Percentiles rank a stretch among this genome's conserved stretches.
These are phyloP conservation scores for Mythimna ferrago DNA, from an alignment of 2,888 invertebrate genomes.

Conservation along the genomic window DNA sequence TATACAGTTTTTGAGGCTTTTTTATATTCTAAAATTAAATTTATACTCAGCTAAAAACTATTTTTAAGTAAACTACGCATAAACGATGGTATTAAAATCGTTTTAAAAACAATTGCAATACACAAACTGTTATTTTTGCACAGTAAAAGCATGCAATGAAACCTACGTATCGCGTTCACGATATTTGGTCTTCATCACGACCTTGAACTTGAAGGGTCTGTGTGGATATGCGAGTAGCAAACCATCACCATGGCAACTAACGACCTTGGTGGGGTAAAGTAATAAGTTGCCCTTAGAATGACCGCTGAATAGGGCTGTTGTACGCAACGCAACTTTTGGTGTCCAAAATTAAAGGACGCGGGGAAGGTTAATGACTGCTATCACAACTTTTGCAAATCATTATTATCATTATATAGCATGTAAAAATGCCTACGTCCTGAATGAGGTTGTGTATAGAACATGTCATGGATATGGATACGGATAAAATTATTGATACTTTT, in stretches of 20 bases:
- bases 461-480: not conserved
- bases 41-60: not conserved
- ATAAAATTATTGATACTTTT: too few relatives aligned
- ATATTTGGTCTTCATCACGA: slow-evolving; percentile 27
- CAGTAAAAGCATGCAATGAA: slow-evolving; percentile 21
- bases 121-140: slow-evolving; percentile 15
- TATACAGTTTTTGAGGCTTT: not conserved
- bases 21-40: not conserved
- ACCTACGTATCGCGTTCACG: slow-evolving; percentile 4
- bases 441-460: not conserved
- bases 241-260: slow-evolving; percentile 44
- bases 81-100: not conserved
- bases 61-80: not conserved
- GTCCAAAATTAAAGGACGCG: slow-evolving; percentile 29
- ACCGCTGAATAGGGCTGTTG: slow-evolving; percentile 28
- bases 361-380: slow-evolving; percentile 14
- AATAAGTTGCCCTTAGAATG: slow-evolving; percentile 40
- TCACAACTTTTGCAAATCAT: not conserved
- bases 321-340: slow-evolving; percentile 1
- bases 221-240: slow-evolving; percentile 30
- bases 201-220: slow-evolving; percentile 49
- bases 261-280: slow-evolving; percentile 34
- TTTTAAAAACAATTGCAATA: slow-evolving; percentile 7
- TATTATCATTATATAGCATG: not conserved
- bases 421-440: not conserved